A percentile compares a stretch with the other conserved stretches of the same genome.
phyloP scores from a whole-genome alignment of 2,113 vertebrate genomes.

The Dermatemys mawii region DNA sequence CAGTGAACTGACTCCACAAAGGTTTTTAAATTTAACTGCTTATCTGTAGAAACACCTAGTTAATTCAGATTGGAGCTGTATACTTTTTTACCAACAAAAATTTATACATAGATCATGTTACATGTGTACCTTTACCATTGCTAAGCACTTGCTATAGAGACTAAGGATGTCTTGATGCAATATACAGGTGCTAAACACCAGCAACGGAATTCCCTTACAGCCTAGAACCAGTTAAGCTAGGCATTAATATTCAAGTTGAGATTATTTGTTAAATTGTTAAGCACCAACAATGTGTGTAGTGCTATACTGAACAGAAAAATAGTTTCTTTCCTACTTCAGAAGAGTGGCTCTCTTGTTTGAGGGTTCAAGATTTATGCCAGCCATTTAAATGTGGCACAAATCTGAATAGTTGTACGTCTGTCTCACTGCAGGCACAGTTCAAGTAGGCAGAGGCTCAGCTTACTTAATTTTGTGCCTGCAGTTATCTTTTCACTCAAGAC shows the following conservation, averaged over 20 bases:
- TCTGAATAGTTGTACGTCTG: neutral
- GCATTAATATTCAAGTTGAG: neutral
- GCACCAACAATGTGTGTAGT: neutral
- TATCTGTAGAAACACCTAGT: neutral
- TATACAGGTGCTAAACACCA: neutral
- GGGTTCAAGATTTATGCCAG: neutral
- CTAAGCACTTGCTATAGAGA: neutral
- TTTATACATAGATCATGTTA: neutral
- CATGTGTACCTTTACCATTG: neutral
- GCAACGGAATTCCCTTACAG: neutral
- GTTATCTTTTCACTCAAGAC: neutral
- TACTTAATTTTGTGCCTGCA: neutral
- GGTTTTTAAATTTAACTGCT: neutral
- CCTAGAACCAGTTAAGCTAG: neutral
- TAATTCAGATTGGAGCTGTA: neutral
- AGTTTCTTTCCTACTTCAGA: neutral
- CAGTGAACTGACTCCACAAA: neutral
- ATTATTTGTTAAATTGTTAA: neutral
- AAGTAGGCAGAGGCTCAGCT: neutral
- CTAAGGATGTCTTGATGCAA: neutral
- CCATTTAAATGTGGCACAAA: neutral
- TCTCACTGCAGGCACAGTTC: neutral
- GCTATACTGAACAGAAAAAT: neutral
- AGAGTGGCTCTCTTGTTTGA: neutral
- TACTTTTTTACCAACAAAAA: neutral